Conservation (phyloP, 2,888 invertebrate species). For the Nomada lathburiana region DNA sequence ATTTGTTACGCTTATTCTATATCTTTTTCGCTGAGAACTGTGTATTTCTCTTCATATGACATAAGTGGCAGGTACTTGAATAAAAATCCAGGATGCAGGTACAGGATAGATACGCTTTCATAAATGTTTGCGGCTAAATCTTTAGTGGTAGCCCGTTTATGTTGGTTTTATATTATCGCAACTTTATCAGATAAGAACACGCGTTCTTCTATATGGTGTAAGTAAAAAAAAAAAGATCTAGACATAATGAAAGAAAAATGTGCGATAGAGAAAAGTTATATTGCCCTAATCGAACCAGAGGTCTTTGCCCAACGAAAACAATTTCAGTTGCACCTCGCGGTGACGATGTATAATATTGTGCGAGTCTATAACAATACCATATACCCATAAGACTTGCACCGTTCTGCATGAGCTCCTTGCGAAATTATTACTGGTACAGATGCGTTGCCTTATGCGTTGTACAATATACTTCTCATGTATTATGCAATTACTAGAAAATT, state of each 20-base stretch:
- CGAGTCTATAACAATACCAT: no score
- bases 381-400: background rate
- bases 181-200: slow-evolving; percentile 46
- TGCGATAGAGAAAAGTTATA: background rate
- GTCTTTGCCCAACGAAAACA: background rate
- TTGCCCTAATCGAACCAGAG: background rate
- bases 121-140: background rate
- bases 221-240: background rate
- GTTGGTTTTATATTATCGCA: slow-evolving; percentile 38
- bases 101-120: background rate
- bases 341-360: slow-evolving; percentile 19
- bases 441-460: slow-evolving; percentile 27
- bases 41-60: no score
- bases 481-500: slow-evolving; percentile 38
- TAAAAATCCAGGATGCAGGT: background rate
- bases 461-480: slow-evolving; percentile 43
- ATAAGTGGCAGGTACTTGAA: background rate
- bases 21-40: background rate
- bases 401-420: slow-evolving; percentile 32
- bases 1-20: background rate
- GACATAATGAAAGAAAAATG: background rate
- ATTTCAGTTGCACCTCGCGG: slow-evolving; percentile 6
- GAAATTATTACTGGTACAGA: slow-evolving; percentile 40
- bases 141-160: background rate
- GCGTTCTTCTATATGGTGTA: background rate